Evolutionary conservation across 2,797 vertebrate genomes (phyloP), one percentile per base, ranked within the genome.

Genomic region (Lerista edwardsae): DNA sequence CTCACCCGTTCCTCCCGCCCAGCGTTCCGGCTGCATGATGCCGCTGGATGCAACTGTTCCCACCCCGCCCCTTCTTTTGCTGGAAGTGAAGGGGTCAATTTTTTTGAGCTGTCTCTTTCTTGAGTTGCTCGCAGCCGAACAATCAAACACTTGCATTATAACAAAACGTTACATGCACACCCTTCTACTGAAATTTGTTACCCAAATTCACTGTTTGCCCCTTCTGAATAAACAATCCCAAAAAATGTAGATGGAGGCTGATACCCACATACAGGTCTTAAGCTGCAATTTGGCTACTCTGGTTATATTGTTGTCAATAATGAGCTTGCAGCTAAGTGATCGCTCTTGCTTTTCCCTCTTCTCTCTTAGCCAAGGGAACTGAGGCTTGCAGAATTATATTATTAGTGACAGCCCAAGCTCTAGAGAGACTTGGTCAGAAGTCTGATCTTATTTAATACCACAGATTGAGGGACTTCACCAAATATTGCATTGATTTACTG

Each of bases 371-470:
- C 15, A 80, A 4, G 55, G 71, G 59, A 77, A 3, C 89, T 79
- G 82, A 90, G 93, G 90, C 90, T 90, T 93, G 93, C 82, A 62
- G 25, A 83, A 84, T 94, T 90, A 93, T 91, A 73, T 87, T 85
- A 83, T 91, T 94, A 91, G 79, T 5, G 62, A 92, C 86, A 79
- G 80, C 4, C 72, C 41, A 82, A 69, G 79, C 87, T 85, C 15
- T 47, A 83, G 59, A 59, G 19, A 90, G 36, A 81, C 59, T 86
- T 86, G 71, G 79, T 86, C 85, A 89, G 84, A 61, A 87, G 91
- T 94, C 94, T 92, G 92, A 90, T 92, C 90, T 90, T 74, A 59
- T 80, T 88, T 91, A 85, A 62, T 83, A 84, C 87, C 83, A 92
- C 92, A 90, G 82, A 61, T 31, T 77, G 68, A 71, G 29, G 64